These are phyloP conservation scores for Gymnoscopelus microlampas DNA, from an alignment of 2,797 vertebrate species.

Conservation along the genomic window DNA sequence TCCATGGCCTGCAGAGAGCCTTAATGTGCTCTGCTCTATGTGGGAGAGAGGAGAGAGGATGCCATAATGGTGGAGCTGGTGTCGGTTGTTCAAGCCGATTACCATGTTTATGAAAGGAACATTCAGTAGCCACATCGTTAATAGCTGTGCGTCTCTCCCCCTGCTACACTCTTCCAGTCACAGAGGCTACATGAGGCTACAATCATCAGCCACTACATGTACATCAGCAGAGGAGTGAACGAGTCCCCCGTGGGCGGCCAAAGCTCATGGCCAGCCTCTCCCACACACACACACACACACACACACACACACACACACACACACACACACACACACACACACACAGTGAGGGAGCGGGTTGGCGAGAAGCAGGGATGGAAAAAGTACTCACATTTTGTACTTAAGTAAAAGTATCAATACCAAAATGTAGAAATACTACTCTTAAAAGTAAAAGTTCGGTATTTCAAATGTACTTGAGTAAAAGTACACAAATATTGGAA, in stretches of 20 bases:
- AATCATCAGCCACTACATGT: constrained; percentile 56
- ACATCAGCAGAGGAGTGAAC: constrained; percentile 59
- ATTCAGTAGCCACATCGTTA: constrained; percentile 35
- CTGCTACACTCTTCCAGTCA: constrained; percentile 32
- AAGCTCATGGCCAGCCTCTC: constrained; percentile 40
- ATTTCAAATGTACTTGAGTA: too few relatives aligned
- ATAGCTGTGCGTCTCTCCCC: constrained; percentile 25
- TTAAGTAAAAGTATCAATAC: too few relatives aligned
- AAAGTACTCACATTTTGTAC: too few relatives aligned
- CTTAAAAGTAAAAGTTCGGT: too few relatives aligned
- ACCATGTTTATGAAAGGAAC: constrained; percentile 44
- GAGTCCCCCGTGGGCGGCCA: constrained; percentile 52
- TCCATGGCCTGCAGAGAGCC: not conserved
- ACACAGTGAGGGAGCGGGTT: not conserved
- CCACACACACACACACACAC: constrained; percentile 37
- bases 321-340: too few relatives aligned
- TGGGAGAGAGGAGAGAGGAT: constrained; percentile 28
- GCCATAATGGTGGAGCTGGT: constrained; percentile 32
- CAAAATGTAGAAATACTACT: too few relatives aligned
- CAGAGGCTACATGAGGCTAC: constrained; percentile 55
- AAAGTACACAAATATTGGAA: too few relatives aligned
- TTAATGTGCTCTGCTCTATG: constrained; percentile 20
- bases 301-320: too few relatives aligned
- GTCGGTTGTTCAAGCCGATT: constrained; percentile 39
- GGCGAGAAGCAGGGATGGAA: too few relatives aligned